Evolutionary conservation across 2,113 vertebrate genomes (phyloP), one percentile per base, ranked within the genome.

Genomic region (Cygnus buccinator): DNA sequence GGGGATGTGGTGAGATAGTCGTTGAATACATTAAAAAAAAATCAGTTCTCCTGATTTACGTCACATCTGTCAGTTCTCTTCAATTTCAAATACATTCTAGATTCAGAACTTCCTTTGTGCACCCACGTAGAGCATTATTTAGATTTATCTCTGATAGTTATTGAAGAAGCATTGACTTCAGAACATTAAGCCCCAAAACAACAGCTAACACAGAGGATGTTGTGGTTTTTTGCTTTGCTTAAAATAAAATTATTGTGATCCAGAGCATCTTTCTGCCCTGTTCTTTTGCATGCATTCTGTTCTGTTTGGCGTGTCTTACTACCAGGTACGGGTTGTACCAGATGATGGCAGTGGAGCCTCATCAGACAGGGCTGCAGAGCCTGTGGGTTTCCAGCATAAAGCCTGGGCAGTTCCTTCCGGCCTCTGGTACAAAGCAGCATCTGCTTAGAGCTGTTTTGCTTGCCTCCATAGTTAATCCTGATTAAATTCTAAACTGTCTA

Each of bases 321-420:
- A 22, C 25, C 18, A 29, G n/a, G 22, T 19, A 13, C 2, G 2
- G 25, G 3, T 52, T 83, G 37, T 48, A 55, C 96, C 97, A 97
- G 93, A 81, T 44, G 97, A 48, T 97, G 97, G 97, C 97, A 87
- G 89, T 87, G 84, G 61, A 90, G 80, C 43, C n/a, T 78, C 54
- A 17, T 59, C 19, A 76, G 48, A 70, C 5, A 16, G 63, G 13
- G 3, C 21, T 25, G 5, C 29, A 4, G 6, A 6, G 28, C 6
- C 31, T 46, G 39, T 14, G 29, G 4, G 8, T 48, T 87, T 82
- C 66, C 61, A 35, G 76, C 0, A 0, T 4, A 13, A 28, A 76
- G 65, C 29, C 37, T 15, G 41, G 11, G 13, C 48, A 11, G 16
- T 22, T 73, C 25, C 37, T 81, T 41, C 41, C 31, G 39, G 19